phyloP scores from a whole-genome alignment of 2,113 vertebrate genomes.

The Equus przewalskii region DNA sequence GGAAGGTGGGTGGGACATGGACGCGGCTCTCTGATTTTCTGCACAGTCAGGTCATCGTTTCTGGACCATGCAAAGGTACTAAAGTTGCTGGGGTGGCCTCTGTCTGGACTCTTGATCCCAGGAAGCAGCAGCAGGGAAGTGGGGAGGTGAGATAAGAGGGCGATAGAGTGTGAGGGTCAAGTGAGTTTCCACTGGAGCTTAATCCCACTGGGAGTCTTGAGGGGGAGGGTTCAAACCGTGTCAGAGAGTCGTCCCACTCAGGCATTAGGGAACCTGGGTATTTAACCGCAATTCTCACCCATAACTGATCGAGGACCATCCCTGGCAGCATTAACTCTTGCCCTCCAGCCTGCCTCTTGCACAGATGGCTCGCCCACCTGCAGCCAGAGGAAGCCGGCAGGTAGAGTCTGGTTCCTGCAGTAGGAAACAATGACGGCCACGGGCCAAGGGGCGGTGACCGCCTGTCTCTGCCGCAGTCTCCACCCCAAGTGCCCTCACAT shows the following conservation, averaged over 20 bases:
- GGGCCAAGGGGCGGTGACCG: not conserved
- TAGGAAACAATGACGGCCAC: not conserved
- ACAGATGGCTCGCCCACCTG: not conserved
- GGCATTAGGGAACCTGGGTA: fast-evolving
- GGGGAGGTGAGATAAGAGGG: not conserved
- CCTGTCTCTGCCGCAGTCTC: not conserved
- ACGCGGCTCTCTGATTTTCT: not conserved
- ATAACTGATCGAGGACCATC: not conserved
- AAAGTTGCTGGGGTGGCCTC: no score
- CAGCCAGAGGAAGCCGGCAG: not conserved
- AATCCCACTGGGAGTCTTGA: no score
- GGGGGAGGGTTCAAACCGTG: not conserved
- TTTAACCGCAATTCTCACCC: not conserved
- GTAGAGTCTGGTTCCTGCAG: not conserved
- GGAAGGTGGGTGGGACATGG: fast-evolving
- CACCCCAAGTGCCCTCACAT: no score
- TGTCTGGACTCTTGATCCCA: not conserved
- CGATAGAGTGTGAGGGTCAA: not conserved
- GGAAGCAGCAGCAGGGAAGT: not conserved
- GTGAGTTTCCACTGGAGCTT: not conserved
- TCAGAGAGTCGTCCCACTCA: not conserved
- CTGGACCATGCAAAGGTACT: not conserved
- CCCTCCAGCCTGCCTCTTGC: not conserved
- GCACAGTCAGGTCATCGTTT: not conserved
- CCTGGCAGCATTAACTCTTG: not conserved